phyloP scores from a whole-genome alignment of 2,888 invertebrate genomes.

The Nymphalis c-album region DNA sequence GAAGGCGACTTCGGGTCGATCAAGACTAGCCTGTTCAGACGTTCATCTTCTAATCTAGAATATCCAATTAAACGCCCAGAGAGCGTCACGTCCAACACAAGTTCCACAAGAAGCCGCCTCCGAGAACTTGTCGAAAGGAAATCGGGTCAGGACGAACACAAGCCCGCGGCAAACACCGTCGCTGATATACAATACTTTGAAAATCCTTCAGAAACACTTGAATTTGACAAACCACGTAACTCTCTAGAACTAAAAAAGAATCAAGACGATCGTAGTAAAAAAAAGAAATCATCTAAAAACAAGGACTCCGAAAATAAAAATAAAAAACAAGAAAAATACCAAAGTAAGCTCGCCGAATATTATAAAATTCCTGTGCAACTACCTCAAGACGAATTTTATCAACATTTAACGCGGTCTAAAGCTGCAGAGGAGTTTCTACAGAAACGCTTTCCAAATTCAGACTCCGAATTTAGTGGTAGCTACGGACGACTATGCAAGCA shows the following conservation, averaged over 20 bases:
- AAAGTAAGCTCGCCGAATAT: conserved; percentile 76
- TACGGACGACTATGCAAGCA: conserved; percentile 77
- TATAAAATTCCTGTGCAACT: conserved; percentile 73
- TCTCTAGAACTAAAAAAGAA: conserved; percentile 70
- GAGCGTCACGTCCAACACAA: conserved; percentile 74
- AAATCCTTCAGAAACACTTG: conserved; percentile 76
- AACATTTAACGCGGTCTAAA: conserved; percentile 73
- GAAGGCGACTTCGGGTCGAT: conserved; percentile 77
- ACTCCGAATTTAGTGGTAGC: conserved; percentile 74
- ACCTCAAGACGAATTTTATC: conserved; percentile 78
- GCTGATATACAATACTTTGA: conserved; percentile 77
- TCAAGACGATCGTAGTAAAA: conserved; percentile 73
- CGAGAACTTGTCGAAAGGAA: conserved; percentile 79
- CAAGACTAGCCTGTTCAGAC: conserved; percentile 76
- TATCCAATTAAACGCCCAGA: conserved; percentile 71
- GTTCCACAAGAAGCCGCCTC: conserved; percentile 80
- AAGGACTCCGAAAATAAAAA: conserved; percentile 68
- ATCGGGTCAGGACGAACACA: conserved; percentile 78
- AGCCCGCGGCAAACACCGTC: conserved; percentile 73
- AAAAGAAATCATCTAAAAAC: conserved; percentile 67
- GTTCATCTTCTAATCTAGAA: conserved; percentile 75
- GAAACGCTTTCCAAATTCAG: conserved; percentile 72
- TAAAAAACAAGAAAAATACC: conserved; percentile 75
- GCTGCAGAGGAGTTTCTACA: conserved; percentile 74
- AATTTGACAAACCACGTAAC: conserved; percentile 71